Evolutionary conservation across 2,797 vertebrate genomes (phyloP), one percentile per base, ranked within the genome.

Genomic region (Typhlichthys subterraneus): DNA sequence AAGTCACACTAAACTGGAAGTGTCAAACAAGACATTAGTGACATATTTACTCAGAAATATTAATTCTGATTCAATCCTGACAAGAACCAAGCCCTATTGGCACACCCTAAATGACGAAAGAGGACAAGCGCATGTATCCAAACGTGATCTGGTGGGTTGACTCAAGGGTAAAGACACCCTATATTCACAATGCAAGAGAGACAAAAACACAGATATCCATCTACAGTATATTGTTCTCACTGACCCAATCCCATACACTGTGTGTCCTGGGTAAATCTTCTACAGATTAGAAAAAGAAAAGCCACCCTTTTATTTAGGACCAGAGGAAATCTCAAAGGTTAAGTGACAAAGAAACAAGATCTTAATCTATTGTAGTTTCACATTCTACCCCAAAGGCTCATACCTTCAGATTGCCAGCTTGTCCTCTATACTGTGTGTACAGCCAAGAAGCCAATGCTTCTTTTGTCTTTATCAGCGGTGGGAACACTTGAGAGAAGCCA

Each of bases 241-340:
- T 70, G 23, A 67, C 19, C 29, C n/a, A 5, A 38, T 67, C 52
- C 17, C 62, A 69, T 70, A 78, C 65, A 65, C 53, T 19, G 51
- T 10, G 57, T 66, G 76, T 77, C 73, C 82, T 75, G 31, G 61
- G 75, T 80, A 51, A 2, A 45, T 74, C 80, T 77, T 73, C 57
- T 0, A 0, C 58, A 68, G 61, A 47, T 46, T 65, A 5, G 1
- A n/a, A n/a, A 42, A 56, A 42, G 12, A 23, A 23, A 23, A 23
- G 3, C 23, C 13, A 31, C 9, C 12, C 46, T 23, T 58, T 68
- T 69, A 61, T 61, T 67, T 33, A 57, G 2, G 53, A 31, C 72
- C 63, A 42, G 47, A 6, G 31, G 1, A 7, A 57, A 17, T 73
- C 78, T 78, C 78, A 53, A 48, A 60, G 79, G 67, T 62, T 47